Conservation (phyloP, 2,888 invertebrate species). For the Aleiodes testaceus region DNA sequence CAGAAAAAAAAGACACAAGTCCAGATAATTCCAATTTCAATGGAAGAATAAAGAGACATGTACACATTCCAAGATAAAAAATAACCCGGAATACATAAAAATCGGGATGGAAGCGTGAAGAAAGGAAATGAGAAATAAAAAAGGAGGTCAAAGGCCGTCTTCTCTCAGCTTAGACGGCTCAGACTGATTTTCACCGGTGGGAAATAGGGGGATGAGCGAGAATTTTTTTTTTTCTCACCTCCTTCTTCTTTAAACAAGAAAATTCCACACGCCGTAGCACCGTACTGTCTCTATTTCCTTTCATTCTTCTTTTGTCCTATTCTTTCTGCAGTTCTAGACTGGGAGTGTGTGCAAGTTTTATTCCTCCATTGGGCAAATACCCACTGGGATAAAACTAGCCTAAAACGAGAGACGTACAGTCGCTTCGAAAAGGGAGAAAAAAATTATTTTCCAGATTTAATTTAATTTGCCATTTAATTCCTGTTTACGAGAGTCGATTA, state of each 20-base stretch:
- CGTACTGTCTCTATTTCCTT: neutral
- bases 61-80: neutral
- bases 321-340: neutral
- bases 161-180: slow-evolving; percentile 34
- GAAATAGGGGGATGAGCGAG: slow-evolving; percentile 25
- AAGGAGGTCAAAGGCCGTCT: slow-evolving; percentile 34
- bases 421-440: slow-evolving; percentile 8
- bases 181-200: slow-evolving; percentile 39
- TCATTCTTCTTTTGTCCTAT: neutral
- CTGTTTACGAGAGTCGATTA: slow-evolving; percentile 3
- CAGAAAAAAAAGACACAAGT: no score
- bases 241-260: slow-evolving; percentile 41
- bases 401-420: slow-evolving; percentile 45
- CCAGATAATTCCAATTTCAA: no score
- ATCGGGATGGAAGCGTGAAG: slow-evolving; percentile 15
- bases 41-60: no score
- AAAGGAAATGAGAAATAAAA: slow-evolving; percentile 28
- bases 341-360: slow-evolving; percentile 47
- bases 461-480: neutral
- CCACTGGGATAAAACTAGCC: slow-evolving; percentile 48
- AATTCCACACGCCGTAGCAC: slow-evolving; percentile 16
- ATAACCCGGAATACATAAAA: slow-evolving; percentile 4
- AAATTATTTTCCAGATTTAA: neutral
- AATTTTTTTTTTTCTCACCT: slow-evolving; percentile 30
- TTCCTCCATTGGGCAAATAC: slow-evolving; percentile 50